These are phyloP conservation scores for Eugnorisma glareosa DNA, from an alignment of 2,888 invertebrate species.

Conservation along the genomic window DNA sequence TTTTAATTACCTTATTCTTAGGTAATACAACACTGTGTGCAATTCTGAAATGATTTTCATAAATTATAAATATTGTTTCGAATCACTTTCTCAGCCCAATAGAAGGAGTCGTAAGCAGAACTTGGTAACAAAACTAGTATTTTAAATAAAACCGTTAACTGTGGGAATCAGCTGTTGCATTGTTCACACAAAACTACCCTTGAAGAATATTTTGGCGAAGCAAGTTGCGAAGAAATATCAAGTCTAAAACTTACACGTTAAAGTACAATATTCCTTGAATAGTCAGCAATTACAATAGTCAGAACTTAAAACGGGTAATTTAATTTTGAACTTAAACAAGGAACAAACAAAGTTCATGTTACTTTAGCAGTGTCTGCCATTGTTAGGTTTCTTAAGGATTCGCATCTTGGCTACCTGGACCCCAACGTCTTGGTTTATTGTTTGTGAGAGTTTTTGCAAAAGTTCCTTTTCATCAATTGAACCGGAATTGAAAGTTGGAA, in stretches of 20 bases:
- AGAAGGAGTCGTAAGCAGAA: constrained; percentile 18
- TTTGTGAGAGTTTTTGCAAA: constrained; percentile 75
- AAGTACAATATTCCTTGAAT: constrained; percentile 46
- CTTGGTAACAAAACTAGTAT: constrained; percentile 56
- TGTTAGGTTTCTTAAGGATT: constrained; percentile 83
- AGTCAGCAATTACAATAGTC: constrained; percentile 36
- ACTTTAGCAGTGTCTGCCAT: constrained; percentile 43
- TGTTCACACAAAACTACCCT: constrained; percentile 74
- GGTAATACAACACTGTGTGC: no score
- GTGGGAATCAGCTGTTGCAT: constrained; percentile 86
- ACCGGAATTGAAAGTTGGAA: constrained; percentile 47
- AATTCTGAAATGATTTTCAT: background rate
- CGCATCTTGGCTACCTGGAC: constrained; percentile 88
- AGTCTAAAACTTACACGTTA: constrained; percentile 59
- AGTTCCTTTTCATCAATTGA: constrained; percentile 58
- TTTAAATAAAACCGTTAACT: constrained; percentile 83
- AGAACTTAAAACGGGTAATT: constrained; percentile 32
- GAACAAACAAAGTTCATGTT: constrained; percentile 54
- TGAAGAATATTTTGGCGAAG: constrained; percentile 75
- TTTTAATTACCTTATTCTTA: no score
- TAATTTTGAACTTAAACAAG: constrained; percentile 47
- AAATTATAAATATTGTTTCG: background rate
- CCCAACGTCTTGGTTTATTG: constrained; percentile 80
- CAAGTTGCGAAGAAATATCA: constrained; percentile 56
- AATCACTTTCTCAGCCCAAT: constrained; percentile 13